Evolutionary conservation across 2,888 invertebrate genomes (phyloP), one percentile per base, ranked within the genome.

Genomic region (Zeuzera pyrina): DNA sequence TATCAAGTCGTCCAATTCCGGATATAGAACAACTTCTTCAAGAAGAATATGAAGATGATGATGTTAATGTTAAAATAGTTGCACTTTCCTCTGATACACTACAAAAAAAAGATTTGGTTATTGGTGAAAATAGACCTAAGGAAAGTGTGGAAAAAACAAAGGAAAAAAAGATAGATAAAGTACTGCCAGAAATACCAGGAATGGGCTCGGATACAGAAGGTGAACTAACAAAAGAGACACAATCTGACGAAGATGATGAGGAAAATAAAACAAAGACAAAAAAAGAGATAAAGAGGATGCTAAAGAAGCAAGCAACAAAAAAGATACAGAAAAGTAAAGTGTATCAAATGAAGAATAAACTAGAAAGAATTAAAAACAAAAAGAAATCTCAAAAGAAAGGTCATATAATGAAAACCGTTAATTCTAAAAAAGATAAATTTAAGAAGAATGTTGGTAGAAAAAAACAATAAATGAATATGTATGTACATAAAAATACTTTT

Each of bases 51-150:
- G 90, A 93, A 64, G 88, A 91, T 48, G 90, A 90, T 22, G 88
- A 91, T 59, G 92, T 92, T 0, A 90, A 89, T 43, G 91, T 94
- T 0, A 91, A 91, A 78, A 89, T 94, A 37, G 85, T 90, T 1
- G 92, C 93, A 58, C 67, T 94, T 5, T 88, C 91, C 11, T 77
- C 91, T 22, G 87, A 87, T 36, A 89, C 90, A 31, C 70, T 92
- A 24, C 88, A 90, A n/a, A 85, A 89, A 35, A 86, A 87, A 53
- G 88, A 88, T 47, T 86, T 90, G 52, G 89, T 90, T 63, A 90
- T 93, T 38, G 93, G 93, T 5, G 85, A 86, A 34, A 92, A 92
- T 60, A 85, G 77, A 53, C 85, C 86, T 15, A 69, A 61, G 44
- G 63, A 64, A 45, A 46, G 35, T 41, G 47, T 32, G 57, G 54